phyloP scores from a whole-genome alignment of 2,888 invertebrate species.

The Plebejus anna region DNA sequence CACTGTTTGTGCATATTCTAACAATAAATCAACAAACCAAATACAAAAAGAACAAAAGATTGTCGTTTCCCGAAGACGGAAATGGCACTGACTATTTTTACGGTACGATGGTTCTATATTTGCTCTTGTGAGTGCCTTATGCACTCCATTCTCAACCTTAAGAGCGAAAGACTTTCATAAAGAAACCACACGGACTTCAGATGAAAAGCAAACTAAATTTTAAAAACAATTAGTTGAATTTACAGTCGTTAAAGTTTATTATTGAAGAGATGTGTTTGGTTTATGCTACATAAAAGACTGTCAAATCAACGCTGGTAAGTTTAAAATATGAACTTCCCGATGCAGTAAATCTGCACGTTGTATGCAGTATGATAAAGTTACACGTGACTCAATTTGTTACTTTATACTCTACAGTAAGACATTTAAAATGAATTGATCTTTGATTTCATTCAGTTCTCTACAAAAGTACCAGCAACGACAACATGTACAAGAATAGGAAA shows the following conservation, averaged over 20 bases:
- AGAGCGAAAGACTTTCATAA: constrained; percentile 36
- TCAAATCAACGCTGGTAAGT: constrained; percentile 47
- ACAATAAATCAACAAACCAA: constrained; percentile 28
- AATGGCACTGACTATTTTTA: constrained; percentile 72
- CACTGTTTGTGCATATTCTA: constrained; percentile 1
- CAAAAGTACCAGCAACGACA: neutral
- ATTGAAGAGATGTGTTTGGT: constrained; percentile 45
- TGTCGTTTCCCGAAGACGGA: constrained; percentile 67
- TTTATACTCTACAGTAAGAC: neutral
- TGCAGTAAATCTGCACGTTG: constrained; percentile 19
- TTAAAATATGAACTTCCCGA: constrained; percentile 38
- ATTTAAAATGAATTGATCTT: neutral
- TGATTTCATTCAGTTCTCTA: constrained; percentile 1
- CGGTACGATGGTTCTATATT: constrained; percentile 56
- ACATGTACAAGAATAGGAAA: neutral
- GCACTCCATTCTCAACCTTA: constrained; percentile 56
- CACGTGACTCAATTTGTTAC: constrained; percentile 3
- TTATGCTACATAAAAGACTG: constrained; percentile 46
- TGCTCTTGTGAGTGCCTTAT: constrained; percentile 43
- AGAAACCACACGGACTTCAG: neutral
- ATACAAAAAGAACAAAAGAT: constrained; percentile 59
- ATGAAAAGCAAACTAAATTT: constrained; percentile 27
- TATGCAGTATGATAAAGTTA: neutral
- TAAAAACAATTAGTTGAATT: constrained; percentile 40
- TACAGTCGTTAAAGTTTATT: constrained; percentile 63